Evolutionary conservation across 2,888 invertebrate genomes (phyloP).

Genomic region (Nowickia ferox): DNA sequence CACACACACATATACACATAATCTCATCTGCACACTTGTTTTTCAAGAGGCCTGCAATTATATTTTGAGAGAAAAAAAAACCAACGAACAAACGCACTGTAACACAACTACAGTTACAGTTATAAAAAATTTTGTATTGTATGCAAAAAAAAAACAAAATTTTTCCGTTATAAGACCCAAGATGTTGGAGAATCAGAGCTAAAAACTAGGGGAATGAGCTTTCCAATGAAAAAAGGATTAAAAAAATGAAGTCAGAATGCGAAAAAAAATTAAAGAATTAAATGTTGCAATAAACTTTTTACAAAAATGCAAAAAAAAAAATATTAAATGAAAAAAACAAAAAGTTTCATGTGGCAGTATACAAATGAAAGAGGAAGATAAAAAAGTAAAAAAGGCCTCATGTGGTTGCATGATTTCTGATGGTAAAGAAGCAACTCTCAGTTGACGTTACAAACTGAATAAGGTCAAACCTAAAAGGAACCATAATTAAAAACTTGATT

Average conservation of each 20-base stretch:
- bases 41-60: slow-evolving; percentile 54
- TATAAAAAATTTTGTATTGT: background rate
- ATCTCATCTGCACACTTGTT: slow-evolving; percentile 30
- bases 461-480: background rate
- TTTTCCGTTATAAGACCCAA: slow-evolving; percentile 25
- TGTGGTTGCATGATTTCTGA: slow-evolving; percentile 56
- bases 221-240: background rate
- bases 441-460: background rate
- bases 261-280: slow-evolving; percentile 56
- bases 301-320: slow-evolving; percentile 25
- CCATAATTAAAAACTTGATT: no score
- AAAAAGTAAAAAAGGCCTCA: slow-evolving; percentile 48
- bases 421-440: slow-evolving; percentile 8
- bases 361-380: slow-evolving; percentile 12
- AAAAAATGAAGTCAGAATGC: slow-evolving; percentile 58
- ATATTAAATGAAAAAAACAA: slow-evolving; percentile 7
- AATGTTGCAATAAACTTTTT: slow-evolving; percentile 68
- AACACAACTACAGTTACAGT: slow-evolving; percentile 4
- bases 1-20: slow-evolving; percentile 1
- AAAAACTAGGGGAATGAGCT: background rate
- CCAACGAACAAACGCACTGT: slow-evolving; percentile 35
- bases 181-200: background rate
- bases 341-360: slow-evolving; percentile 55
- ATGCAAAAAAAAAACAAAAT: slow-evolving; percentile 17
- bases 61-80: slow-evolving; percentile 10